phyloP scores from a whole-genome alignment of 2,113 vertebrate species.

The Lanius collurio region DNA sequence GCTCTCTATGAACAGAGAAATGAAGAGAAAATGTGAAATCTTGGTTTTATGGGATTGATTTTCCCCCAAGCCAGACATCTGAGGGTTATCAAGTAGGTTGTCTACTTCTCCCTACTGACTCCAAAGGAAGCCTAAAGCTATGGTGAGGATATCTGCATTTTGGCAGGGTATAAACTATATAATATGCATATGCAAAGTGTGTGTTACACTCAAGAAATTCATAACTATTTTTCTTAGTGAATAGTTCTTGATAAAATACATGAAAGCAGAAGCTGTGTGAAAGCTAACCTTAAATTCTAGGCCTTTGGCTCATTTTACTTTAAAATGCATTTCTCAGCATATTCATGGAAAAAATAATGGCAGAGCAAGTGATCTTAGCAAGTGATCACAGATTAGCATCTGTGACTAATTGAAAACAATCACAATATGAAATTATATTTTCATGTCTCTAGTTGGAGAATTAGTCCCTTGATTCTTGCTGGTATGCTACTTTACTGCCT shows the following conservation, averaged over 20 bases:
- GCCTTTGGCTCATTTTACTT: neutral
- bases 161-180: neutral
- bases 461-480: conserved; percentile 34
- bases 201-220: neutral
- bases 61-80: neutral
- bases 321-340: conserved; percentile 4
- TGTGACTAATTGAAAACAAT: conserved; percentile 48
- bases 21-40: neutral
- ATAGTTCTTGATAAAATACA: neutral
- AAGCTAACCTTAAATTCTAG: neutral
- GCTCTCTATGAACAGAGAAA: neutral
- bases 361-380: neutral
- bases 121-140: neutral
- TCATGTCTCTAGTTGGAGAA: conserved; percentile 8
- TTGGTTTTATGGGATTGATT: neutral
- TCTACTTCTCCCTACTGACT: neutral
- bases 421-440: conserved; percentile 42
- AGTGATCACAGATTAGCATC: neutral
- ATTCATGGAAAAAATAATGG: conserved; percentile 31
- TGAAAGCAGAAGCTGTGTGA: neutral
- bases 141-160: neutral
- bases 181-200: neutral
- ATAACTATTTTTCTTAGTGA: neutral
- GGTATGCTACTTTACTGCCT: neutral
- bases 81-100: neutral